Percentiles rank a stretch among this genome's conserved stretches.
These are phyloP conservation scores for Apis florea DNA, from an alignment of 1,140 invertebrate genomes.

Conservation along the genomic window DNA sequence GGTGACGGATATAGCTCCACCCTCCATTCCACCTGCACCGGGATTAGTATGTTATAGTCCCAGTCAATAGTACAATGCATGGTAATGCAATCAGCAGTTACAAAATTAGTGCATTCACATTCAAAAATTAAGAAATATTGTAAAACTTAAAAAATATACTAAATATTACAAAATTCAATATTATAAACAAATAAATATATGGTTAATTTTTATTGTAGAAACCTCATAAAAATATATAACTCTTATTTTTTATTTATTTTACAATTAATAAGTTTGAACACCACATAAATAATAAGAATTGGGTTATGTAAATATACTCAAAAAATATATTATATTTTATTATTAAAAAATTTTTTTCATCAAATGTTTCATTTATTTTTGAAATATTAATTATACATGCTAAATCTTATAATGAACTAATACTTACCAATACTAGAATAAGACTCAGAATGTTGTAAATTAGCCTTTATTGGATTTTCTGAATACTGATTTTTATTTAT, in stretches of 20 bases:
- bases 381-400: slow-evolving; percentile 25
- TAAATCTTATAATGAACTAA: neutral
- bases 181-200: slow-evolving; percentile 16
- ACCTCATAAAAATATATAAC: neutral
- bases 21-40: slow-evolving; percentile 78
- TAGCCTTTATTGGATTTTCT: slow-evolving; percentile 31
- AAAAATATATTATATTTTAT: neutral
- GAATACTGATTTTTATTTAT: slow-evolving; percentile 41
- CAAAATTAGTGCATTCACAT: slow-evolving; percentile 30
- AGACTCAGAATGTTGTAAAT: slow-evolving; percentile 73
- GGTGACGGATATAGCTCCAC: slow-evolving; percentile 74
- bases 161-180: neutral
- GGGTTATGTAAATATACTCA: neutral
- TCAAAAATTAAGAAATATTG: slow-evolving; percentile 35
- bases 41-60: slow-evolving; percentile 78
- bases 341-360: neutral
- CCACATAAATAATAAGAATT: neutral
- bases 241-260: slow-evolving; percentile 24
- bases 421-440: slow-evolving; percentile 77
- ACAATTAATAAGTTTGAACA: neutral
- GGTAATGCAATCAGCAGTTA: slow-evolving; percentile 24
- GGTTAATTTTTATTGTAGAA: slow-evolving; percentile 4
- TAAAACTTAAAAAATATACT: slow-evolving; percentile 17
- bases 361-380: neutral
- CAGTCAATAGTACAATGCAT: slow-evolving; percentile 61